Conservation (phyloP, 2,888 invertebrate genomes). For the Aelia acuminata region DNA sequence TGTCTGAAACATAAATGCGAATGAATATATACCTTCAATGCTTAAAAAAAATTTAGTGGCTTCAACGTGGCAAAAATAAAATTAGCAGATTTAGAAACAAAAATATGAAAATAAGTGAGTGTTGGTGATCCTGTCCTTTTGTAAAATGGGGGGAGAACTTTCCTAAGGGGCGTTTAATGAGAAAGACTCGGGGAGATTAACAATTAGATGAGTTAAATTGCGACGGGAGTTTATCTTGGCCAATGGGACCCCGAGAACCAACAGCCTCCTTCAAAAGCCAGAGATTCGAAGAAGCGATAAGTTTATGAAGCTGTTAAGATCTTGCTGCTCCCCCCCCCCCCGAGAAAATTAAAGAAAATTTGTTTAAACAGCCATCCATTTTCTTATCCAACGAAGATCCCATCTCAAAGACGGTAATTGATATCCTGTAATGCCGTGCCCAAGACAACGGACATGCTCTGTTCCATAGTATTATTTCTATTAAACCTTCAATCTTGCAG, state of each 20-base stretch:
- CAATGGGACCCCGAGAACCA: not conserved
- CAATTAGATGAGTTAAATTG: conserved; percentile 15
- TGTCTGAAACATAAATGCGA: no score
- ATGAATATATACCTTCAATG: no score
- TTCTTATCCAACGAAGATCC: not conserved
- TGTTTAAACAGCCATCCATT: not conserved
- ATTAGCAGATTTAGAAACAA: no score
- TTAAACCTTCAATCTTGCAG: no score
- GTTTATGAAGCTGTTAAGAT: not conserved
- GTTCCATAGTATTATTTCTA: no score
- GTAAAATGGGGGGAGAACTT: not conserved
- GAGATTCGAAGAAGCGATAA: conserved; percentile 1
- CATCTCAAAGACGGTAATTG: not conserved
- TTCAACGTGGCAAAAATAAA: no score
- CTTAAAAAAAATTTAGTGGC: no score
- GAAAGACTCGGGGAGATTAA: not conserved
- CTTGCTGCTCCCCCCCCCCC: not conserved
- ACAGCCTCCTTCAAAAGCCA: not conserved
- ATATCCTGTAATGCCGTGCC: not conserved
- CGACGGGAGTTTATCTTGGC: conserved; percentile 2
- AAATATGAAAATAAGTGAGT: not conserved
- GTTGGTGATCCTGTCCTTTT: not conserved
- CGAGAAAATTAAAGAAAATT: not conserved
- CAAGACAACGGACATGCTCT: no score
- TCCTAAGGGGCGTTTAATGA: conserved; percentile 8